phyloP scores from a whole-genome alignment of 1,140 invertebrate species.

The Caenorhabditis brenneri region DNA sequence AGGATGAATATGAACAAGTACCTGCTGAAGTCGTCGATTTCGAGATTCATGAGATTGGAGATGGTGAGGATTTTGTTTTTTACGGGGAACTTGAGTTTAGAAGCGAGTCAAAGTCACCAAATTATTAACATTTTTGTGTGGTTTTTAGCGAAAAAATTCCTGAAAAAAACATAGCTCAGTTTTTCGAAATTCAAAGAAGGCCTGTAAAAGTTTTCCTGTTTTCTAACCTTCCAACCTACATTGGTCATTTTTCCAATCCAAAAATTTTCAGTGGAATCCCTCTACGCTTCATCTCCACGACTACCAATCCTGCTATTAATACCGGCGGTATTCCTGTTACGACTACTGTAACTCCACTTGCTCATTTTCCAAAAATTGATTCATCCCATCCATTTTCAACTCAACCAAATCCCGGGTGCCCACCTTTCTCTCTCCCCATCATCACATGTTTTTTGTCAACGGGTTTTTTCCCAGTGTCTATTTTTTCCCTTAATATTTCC shows the following conservation, averaged over 20 bases:
- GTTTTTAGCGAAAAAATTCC: too few species aligned
- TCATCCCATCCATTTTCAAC: background rate
- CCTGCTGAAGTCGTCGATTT: conserved; percentile 43
- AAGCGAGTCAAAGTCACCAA: too few species aligned
- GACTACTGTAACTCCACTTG: background rate
- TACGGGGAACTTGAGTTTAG: background rate
- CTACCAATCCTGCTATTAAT: background rate
- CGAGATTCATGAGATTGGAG: conserved; percentile 53
- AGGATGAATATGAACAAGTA: conserved; percentile 41
- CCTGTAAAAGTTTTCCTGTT: background rate
- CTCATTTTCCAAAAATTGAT: background rate
- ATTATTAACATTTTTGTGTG: too few species aligned
- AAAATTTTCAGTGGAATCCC: conserved; percentile 30
- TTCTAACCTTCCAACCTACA: background rate
- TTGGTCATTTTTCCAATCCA: background rate
- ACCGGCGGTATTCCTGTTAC: background rate
- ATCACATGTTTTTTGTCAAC: background rate
- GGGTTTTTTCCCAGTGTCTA: background rate
- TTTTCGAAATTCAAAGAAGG: too few species aligned
- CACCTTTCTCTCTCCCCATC: background rate
- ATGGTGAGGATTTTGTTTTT: conserved; percentile 20
- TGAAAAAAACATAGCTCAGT: too few species aligned
- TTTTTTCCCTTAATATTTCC: background rate
- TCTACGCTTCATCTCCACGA: background rate
- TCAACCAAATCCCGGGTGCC: background rate